Conservation (phyloP, 2,113 vertebrate genomes). For the Chaetodon auriga region DNA sequence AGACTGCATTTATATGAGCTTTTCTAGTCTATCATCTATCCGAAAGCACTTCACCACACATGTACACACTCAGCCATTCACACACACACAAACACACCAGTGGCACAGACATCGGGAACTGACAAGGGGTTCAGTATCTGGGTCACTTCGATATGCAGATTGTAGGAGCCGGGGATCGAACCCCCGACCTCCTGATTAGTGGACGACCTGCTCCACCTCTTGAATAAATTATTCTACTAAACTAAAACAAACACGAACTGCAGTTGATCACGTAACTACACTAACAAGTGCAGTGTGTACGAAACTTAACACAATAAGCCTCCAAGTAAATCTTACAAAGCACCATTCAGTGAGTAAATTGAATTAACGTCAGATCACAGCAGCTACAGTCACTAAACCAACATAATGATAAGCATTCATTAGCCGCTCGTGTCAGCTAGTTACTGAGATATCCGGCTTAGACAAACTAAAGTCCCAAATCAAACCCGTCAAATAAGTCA, state of each 20-base stretch:
- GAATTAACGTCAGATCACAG: neutral
- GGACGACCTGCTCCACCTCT: too few relatives aligned
- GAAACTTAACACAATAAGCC: neutral
- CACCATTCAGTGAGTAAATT: neutral
- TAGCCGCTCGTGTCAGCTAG: neutral
- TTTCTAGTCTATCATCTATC: too few relatives aligned
- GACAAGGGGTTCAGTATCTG: too few relatives aligned
- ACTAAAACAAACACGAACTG: neutral
- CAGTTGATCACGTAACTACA: neutral
- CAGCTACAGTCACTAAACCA: neutral
- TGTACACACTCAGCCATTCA: too few relatives aligned
- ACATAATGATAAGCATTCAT: neutral
- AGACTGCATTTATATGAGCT: too few relatives aligned
- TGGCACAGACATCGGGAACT: too few relatives aligned
- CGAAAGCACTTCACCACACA: too few relatives aligned
- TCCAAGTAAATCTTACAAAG: neutral
- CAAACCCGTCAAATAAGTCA: neutral
- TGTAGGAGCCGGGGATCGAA: too few relatives aligned
- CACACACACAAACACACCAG: too few relatives aligned
- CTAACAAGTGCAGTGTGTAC: neutral
- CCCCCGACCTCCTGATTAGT: too few relatives aligned
- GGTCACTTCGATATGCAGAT: too few relatives aligned
- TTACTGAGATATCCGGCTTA: neutral
- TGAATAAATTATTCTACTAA: neutral
- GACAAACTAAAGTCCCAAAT: neutral